Evolutionary conservation across 2,888 invertebrate genomes (phyloP).

Genomic region (Lepidochitona cinerea): DNA sequence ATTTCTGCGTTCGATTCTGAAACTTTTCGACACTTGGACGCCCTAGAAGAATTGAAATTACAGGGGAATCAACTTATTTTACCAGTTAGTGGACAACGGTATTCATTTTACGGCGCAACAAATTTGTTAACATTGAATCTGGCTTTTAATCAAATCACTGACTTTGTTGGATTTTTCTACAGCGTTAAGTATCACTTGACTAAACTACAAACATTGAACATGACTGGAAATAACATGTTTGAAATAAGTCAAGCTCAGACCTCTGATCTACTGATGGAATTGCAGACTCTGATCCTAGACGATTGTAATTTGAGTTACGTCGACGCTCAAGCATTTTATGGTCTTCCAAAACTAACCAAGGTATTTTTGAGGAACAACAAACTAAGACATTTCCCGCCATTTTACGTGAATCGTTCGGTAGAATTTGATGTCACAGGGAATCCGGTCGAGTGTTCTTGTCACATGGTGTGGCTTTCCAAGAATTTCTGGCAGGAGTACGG

Average conservation of each 20-base stretch:
- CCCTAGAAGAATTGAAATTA: background rate
- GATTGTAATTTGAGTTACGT: constrained; percentile 8
- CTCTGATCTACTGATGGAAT: background rate
- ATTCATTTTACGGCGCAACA: background rate
- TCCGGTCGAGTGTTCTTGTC: constrained; percentile 13
- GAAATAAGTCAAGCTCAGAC: background rate
- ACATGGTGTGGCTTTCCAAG: constrained; percentile 12
- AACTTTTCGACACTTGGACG: background rate
- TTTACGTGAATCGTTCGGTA: background rate
- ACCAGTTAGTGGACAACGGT: background rate
- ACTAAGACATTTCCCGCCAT: background rate
- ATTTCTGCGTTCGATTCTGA: background rate
- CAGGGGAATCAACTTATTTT: background rate
- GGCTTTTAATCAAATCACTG: constrained; percentile 1
- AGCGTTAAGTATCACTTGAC: background rate
- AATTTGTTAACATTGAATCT: background rate
- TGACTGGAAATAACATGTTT: constrained; percentile 11
- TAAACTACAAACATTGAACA: background rate
- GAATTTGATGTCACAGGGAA: background rate
- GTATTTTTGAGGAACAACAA: constrained; percentile 8
- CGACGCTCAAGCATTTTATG: constrained; percentile 5
- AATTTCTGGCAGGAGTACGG: background rate
- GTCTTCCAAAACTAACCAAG: background rate
- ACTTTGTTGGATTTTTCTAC: background rate
- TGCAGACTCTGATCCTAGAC: background rate